phyloP scores from a whole-genome alignment of 2,113 vertebrate species.

The Cephalopterus ornatus region DNA sequence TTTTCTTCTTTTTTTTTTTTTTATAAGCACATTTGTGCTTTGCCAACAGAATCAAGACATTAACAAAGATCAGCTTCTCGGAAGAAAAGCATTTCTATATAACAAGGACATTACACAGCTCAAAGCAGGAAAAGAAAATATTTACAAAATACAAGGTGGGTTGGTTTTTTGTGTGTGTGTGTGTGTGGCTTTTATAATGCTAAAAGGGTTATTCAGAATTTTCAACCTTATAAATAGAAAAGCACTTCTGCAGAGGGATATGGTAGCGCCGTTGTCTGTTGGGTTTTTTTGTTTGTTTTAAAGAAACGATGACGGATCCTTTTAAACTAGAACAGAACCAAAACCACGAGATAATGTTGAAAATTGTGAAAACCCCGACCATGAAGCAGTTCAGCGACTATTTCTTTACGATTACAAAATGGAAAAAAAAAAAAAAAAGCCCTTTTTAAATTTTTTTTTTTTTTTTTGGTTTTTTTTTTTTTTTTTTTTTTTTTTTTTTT shows the following conservation, averaged over 20 bases:
- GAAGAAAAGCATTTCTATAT: conserved; percentile 84
- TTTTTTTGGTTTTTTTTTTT: conserved; percentile 41
- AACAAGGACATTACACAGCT: conserved; percentile 83
- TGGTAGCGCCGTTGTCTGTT: conserved; percentile 57
- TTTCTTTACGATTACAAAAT: conserved; percentile 81
- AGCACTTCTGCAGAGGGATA: conserved; percentile 81
- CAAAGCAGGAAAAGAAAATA: conserved; percentile 84
- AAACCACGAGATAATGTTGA: conserved; percentile 75
- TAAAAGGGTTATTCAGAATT: conserved; percentile 84
- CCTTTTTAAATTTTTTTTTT: background rate
- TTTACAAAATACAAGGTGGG: conserved; percentile 85
- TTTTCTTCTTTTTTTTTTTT: conserved; percentile 70
- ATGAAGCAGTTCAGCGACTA: conserved; percentile 81
- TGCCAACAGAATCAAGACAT: conserved; percentile 82
- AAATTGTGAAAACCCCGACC: conserved; percentile 81
- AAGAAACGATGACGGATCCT: conserved; percentile 73
- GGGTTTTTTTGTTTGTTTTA: conserved; percentile 20
- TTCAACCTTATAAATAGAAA: conserved; percentile 84
- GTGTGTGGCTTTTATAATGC: conserved; percentile 76
- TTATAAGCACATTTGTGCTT: conserved; percentile 81
- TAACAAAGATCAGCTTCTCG: conserved; percentile 82
- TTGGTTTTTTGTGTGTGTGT: conserved; percentile 54
- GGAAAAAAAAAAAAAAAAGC: conserved; percentile 40
- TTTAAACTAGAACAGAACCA: conserved; percentile 75
- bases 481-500: conserved; percentile 44